Base-by-base conservation (phyloP, 2,888 invertebrate species). In the Hetaerina titia region DNA sequence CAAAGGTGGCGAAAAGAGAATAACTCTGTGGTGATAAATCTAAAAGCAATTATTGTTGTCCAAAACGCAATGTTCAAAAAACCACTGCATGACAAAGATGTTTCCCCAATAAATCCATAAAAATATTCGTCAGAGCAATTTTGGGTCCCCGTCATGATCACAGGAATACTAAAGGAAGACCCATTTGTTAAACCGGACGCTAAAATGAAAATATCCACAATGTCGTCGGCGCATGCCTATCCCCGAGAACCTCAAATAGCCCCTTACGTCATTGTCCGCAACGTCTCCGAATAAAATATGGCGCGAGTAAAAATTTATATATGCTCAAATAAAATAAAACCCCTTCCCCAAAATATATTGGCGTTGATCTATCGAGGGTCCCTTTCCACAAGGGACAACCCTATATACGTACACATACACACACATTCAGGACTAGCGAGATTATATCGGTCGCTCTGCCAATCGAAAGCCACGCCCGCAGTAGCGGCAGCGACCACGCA, bases 261-360 rank as follows among this genome's bases (percentile, higher is more conserved):
- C 69, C 69, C 22, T n/a, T n/a, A n/a, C 69, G 69, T 64, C 19
- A 19, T 19, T 19, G 64, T 69, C 69, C 69, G 69, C 5, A 69
- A n/a, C 69, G 69, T 69, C 22, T 69, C 22, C 69, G 69, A 69
- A 31, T 25, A 81, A 81, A 81, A 81, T 81, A 81, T 81, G 81
- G 31, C 31, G 31, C 31, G 81, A 31, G 13, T 81, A 81, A 31
- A 31, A 81, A 15, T 15, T 81, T 25, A 81, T 31, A 81, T 81
- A n/a, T 31, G 81, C 31, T 81, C 31, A 13, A 81, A 81, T 1
- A 69, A 69, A 15, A 81, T 25, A 81, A 81, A 81, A 81, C 9
- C 22, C 1, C 31, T 13, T 31, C n/a, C 69, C 69, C 81, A 9
- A 9, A 31, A 25, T 15, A 81, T 31, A 81, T 81, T 81, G 81